Percentiles rank a stretch among this genome's conserved stretches.
phyloP scores from a whole-genome alignment of 2,888 invertebrate species.

The Lasioglossum marginatum region DNA sequence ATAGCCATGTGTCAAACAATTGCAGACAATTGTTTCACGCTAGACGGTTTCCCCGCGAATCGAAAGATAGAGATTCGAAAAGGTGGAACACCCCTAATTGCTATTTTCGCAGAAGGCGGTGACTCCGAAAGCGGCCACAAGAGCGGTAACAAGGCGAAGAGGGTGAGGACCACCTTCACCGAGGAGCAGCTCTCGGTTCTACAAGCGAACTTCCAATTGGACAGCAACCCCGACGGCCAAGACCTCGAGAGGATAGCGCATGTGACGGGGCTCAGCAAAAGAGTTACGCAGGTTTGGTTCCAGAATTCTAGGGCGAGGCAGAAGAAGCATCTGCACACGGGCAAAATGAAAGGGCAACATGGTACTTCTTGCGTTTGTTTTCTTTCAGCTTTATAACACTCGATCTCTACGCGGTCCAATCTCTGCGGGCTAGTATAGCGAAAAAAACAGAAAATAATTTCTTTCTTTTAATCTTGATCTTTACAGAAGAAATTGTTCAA shows the following conservation, averaged over 20 bases:
- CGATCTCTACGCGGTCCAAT: neutral
- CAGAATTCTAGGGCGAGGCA: constrained; percentile 98
- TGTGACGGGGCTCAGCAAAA: constrained; percentile 97
- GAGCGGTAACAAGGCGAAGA: constrained; percentile 94
- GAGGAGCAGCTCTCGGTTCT: constrained; percentile 98
- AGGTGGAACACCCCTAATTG: constrained; percentile 61
- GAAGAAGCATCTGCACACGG: constrained; percentile 94
- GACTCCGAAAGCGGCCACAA: constrained; percentile 96
- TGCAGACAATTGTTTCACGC: neutral
- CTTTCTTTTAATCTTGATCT: neutral
- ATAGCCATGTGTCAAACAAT: too few relatives aligned
- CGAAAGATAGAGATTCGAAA: constrained; percentile 3
- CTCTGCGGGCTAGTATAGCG: neutral
- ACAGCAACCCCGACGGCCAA: constrained; percentile 99
- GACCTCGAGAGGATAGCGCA: constrained; percentile 99
- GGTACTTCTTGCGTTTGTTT: constrained; percentile 68
- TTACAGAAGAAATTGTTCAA: neutral
- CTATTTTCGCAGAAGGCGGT: constrained; percentile 89
- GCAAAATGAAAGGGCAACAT: constrained; percentile 90
- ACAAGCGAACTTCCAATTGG: constrained; percentile 98
- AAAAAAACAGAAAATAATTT: neutral
- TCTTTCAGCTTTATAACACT: constrained; percentile 33
- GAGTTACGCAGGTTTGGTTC: constrained; percentile 98
- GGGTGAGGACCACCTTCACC: constrained; percentile 98
- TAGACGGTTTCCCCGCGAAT: neutral